Percentiles rank a stretch among this genome's conserved stretches.
Evolutionary conservation across 2,888 invertebrate species (phyloP).

Genomic region (Ellobium chinense): DNA sequence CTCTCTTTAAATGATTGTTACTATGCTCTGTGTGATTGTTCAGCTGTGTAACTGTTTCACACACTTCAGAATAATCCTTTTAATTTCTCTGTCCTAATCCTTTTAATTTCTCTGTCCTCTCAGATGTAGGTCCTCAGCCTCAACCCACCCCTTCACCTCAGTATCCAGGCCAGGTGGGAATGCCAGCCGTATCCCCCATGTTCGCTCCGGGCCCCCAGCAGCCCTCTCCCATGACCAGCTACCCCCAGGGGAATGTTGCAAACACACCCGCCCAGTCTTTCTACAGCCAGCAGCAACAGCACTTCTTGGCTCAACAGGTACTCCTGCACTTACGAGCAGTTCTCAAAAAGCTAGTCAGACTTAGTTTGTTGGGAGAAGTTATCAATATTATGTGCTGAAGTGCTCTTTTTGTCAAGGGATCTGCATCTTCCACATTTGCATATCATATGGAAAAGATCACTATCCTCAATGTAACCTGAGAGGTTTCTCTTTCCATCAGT

Average conservation of each 20-base stretch:
- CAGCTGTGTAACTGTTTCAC: no score
- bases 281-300: slow-evolving; percentile 45
- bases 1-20: no score
- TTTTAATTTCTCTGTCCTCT: not conserved
- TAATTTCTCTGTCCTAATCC: not conserved
- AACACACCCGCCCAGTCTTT: slow-evolving; percentile 40
- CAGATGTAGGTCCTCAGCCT: slow-evolving; percentile 49
- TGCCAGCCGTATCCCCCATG: slow-evolving; percentile 49
- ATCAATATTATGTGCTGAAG: no score
- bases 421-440: no score
- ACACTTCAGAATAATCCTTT: not conserved
- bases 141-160: slow-evolving; percentile 48
- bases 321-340: no score
- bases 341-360: no score
- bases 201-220: slow-evolving; percentile 26
- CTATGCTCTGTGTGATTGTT: no score
- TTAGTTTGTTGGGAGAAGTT: no score
- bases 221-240: slow-evolving; percentile 28
- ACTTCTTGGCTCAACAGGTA: slow-evolving; percentile 21
- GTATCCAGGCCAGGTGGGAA: slow-evolving; percentile 43
- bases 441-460: no score
- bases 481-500: no score
- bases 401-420: no score
- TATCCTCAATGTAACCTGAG: no score
- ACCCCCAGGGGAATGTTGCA: slow-evolving; percentile 23